Percentiles rank a stretch among this genome's conserved stretches.
Conservation (phyloP, 2,797 vertebrate genomes). For the Aquila chrysaetos region DNA sequence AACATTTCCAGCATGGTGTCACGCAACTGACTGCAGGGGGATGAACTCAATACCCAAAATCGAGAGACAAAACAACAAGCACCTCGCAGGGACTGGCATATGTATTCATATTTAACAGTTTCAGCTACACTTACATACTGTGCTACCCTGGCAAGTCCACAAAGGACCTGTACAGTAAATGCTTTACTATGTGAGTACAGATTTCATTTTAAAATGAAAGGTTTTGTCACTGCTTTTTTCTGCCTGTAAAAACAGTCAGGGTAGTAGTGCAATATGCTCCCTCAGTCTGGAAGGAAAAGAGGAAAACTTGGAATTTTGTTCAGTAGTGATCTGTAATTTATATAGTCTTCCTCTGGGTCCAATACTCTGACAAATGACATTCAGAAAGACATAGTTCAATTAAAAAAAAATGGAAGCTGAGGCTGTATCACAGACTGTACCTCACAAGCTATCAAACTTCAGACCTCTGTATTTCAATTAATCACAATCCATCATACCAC, state of each 20-base stretch:
- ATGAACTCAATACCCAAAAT: not conserved
- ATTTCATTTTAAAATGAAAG: not conserved
- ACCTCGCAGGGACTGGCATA: rapidly evolving
- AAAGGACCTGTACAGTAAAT: not conserved
- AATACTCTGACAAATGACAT: not conserved
- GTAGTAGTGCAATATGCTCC: not conserved
- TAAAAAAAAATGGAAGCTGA: not conserved
- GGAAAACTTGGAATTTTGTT: not conserved
- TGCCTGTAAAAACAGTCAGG: not conserved
- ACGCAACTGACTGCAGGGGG: not conserved
- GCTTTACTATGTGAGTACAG: not conserved
- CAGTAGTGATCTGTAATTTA: not conserved
- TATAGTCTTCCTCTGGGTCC: not conserved
- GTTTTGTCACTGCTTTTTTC: not conserved
- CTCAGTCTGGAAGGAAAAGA: not conserved
- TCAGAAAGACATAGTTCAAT: not conserved
- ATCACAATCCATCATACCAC: slow-evolving; percentile 14
- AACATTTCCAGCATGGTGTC: not conserved
- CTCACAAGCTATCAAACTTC: slow-evolving; percentile 20
- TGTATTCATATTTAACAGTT: not conserved
- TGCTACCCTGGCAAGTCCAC: not conserved
- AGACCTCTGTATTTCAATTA: slow-evolving; percentile 24
- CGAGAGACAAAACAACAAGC: not conserved
- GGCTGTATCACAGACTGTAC: not conserved
- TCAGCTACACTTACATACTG: not conserved